Evolutionary conservation across 2,797 vertebrate species (phyloP).

Genomic region (Gymnoscopelus braueri): DNA sequence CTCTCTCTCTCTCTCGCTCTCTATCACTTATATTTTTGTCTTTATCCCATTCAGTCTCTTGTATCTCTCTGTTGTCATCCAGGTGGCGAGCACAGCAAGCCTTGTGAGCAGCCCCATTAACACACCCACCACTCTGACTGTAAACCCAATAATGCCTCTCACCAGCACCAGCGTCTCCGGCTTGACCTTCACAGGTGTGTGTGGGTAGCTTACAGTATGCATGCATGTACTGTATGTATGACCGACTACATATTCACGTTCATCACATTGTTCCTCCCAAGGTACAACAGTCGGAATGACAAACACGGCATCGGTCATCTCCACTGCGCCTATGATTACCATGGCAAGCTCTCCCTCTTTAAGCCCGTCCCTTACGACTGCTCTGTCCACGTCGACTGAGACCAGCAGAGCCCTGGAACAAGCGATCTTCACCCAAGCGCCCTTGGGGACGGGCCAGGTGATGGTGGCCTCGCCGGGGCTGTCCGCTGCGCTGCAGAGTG

Average conservation of each 20-base stretch:
- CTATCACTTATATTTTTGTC: neutral
- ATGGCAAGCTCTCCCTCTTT: slow-evolving; percentile 88
- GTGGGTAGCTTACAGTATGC: neutral
- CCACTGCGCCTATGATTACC: slow-evolving; percentile 88
- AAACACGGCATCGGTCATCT: slow-evolving; percentile 95
- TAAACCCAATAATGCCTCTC: slow-evolving; percentile 95
- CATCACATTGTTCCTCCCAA: slow-evolving; percentile 54
- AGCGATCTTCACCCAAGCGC: slow-evolving; percentile 86
- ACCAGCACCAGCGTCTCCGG: slow-evolving; percentile 90
- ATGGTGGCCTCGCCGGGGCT: slow-evolving; percentile 92
- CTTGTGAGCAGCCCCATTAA: slow-evolving; percentile 93
- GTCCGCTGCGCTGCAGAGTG: slow-evolving; percentile 90
- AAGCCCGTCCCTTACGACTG: slow-evolving; percentile 87
- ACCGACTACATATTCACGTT: neutral
- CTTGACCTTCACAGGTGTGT: slow-evolving; percentile 90
- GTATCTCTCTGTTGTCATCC: slow-evolving; percentile 20
- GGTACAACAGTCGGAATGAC: slow-evolving; percentile 87
- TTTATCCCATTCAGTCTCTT: neutral
- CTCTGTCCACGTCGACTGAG: slow-evolving; percentile 81
- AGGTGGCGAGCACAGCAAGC: slow-evolving; percentile 97
- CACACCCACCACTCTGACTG: slow-evolving; percentile 93
- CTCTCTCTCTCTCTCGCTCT: too few relatives aligned
- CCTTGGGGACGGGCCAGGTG: slow-evolving; percentile 90
- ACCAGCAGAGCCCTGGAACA: slow-evolving; percentile 60
- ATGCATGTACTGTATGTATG: neutral